Conservation (phyloP, 2,888 invertebrate species). For the Cetonia aurata region DNA sequence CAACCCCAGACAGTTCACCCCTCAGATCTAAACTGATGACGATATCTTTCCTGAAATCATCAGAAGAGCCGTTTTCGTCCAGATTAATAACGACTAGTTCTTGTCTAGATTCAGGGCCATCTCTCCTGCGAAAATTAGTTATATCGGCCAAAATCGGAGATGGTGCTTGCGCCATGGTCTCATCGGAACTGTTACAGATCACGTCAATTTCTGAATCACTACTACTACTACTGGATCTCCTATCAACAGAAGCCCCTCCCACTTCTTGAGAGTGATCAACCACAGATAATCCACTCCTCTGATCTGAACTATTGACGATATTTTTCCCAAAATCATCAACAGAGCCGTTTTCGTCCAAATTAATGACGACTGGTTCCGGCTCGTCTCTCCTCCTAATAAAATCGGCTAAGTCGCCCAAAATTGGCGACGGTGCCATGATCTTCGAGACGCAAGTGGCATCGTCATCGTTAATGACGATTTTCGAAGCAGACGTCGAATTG, state of each 20-base stretch:
- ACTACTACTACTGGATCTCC: too few relatives aligned
- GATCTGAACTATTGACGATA: neutral
- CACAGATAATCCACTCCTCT: neutral
- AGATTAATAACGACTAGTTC: neutral
- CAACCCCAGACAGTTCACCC: neutral
- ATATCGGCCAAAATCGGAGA: slow-evolving; percentile 9
- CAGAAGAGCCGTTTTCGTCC: neutral
- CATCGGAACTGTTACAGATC: slow-evolving; percentile 6
- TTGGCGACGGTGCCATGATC: neutral
- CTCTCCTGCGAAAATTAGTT: neutral
- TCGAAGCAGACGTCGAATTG: too few relatives aligned
- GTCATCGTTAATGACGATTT: too few relatives aligned
- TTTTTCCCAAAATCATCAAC: neutral
- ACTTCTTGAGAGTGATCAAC: neutral
- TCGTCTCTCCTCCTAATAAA: neutral
- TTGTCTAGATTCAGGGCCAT: neutral
- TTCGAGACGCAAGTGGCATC: neutral
- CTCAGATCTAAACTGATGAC: neutral
- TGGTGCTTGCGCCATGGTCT: neutral
- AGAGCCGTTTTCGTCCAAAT: neutral
- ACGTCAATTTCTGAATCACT: neutral
- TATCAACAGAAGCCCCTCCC: too few relatives aligned
- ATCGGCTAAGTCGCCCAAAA: neutral
- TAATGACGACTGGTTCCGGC: neutral
- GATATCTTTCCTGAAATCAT: neutral